Evolutionary conservation across 2,113 vertebrate genomes (phyloP), one percentile per base, ranked within the genome.

Genomic region (Micronycteris hirsuta): DNA sequence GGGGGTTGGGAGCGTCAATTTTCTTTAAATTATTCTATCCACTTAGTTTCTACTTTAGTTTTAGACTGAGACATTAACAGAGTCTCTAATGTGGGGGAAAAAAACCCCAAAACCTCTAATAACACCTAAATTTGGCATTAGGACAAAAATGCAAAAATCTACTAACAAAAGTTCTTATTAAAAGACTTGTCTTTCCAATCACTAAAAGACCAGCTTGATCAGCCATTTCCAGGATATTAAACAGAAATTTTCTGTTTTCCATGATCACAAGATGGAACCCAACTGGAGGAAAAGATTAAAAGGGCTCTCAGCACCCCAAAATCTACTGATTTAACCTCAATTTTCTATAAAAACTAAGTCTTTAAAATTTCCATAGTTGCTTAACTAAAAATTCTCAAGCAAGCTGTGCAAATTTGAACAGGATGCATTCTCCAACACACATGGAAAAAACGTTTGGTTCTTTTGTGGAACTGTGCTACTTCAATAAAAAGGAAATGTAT

Each of bases 101-200:
- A 8, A 8, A 43, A 43, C 5, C 43, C 5, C 43, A 43, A 43
- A 43, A 43, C 19, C 31, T 91, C n/a, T 33, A 83, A 83, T 49
- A 68, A 77, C 10, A 78, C n/a, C 43, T 87, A 67, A 96, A 93
- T 74, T 91, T 97, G 92, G 95, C 91, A 95, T 52, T 49, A 65
- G 91, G 49, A 93, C 38, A 95, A 91, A 86, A 93, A 87, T 68
- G 33, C 68, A 93, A 89, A 92, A 80, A 78, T 54, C 41, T 89
- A 73, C 24, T 94, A 67, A 80, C 43, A 78, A 96, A 97, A 58
- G 70, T 26, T 63, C 38, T 78, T 86, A 80, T 56, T 91, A 65
- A 86, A 97, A 96, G 96, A 96, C 13, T 14, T 58, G 5, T n/a
- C 67, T 58, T 83, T 82, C 33, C 4, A 76, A 49, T 96, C 43